phyloP scores from a whole-genome alignment of 1,140 invertebrate species.

The Ganaspis sp. region DNA sequence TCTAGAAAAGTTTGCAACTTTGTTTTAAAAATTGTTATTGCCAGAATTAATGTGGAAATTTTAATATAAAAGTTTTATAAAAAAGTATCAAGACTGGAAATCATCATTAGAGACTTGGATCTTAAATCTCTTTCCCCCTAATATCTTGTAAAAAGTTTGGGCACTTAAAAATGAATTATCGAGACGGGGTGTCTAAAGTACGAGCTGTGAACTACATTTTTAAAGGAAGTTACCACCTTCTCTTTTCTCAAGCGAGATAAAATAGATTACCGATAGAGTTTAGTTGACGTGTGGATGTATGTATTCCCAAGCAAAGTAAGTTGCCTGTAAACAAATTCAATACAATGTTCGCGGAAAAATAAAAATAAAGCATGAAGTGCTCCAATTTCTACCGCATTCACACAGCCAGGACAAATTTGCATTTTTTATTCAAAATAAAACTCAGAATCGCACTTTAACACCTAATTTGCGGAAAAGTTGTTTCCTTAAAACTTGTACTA shows the following conservation, averaged over 20 bases:
- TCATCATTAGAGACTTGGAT: background rate
- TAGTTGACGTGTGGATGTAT: background rate
- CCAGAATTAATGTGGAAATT: background rate
- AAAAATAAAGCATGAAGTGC: background rate
- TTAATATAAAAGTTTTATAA: background rate
- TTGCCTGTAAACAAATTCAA: background rate
- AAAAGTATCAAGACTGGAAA: background rate
- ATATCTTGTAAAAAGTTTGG: background rate
- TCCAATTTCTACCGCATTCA: background rate
- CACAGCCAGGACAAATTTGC: background rate
- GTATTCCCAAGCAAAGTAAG: background rate
- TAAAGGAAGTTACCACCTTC: constrained; percentile 2
- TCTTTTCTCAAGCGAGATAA: background rate
- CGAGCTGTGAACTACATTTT: constrained; percentile 14
- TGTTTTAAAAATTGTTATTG: background rate
- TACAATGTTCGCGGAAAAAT: background rate
- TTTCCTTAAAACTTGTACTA: background rate
- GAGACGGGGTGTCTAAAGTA: background rate
- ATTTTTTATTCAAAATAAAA: background rate
- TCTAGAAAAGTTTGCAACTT: no score
- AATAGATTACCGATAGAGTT: background rate
- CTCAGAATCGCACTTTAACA: no score
- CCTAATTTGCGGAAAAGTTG: background rate
- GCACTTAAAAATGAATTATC: constrained; percentile 1
- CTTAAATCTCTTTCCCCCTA: background rate